phyloP scores from a whole-genome alignment of 2,888 invertebrate species.

The Eurois occulta region DNA sequence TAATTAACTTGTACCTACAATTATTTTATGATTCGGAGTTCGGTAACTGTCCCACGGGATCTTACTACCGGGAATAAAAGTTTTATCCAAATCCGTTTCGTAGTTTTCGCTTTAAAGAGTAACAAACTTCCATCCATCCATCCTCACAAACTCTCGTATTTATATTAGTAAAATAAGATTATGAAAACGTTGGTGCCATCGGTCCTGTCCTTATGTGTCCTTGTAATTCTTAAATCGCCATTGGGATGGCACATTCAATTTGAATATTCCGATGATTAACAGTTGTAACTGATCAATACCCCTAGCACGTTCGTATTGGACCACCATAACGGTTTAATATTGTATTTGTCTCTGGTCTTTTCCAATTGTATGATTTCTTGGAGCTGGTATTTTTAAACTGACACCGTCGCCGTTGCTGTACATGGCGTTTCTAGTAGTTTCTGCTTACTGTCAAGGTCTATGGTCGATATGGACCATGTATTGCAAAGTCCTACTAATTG shows the following conservation, averaged over 20 bases:
- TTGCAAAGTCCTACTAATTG: background rate
- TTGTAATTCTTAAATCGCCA: background rate
- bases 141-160: too few relatives aligned
- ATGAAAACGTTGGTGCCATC: background rate
- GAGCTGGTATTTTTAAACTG: background rate
- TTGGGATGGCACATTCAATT: background rate
- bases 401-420: background rate
- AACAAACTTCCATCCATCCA: too few relatives aligned
- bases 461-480: background rate
- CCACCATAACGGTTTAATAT: constrained; percentile 13
- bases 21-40: too few relatives aligned
- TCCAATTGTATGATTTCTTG: constrained; percentile 9
- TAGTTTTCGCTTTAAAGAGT: too few relatives aligned
- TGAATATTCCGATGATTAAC: background rate
- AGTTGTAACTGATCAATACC: background rate
- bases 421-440: background rate
- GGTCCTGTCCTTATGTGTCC: background rate
- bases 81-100: too few relatives aligned
- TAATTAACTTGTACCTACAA: too few relatives aligned
- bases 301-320: background rate
- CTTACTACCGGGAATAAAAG: too few relatives aligned
- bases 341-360: background rate
- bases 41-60: too few relatives aligned
- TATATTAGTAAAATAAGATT: too few relatives aligned
- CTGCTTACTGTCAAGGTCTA: background rate